Percentiles rank a stretch among this genome's conserved stretches.
Evolutionary conservation across 2,888 invertebrate genomes (phyloP).

Genomic region (Phorcus lineatus): DNA sequence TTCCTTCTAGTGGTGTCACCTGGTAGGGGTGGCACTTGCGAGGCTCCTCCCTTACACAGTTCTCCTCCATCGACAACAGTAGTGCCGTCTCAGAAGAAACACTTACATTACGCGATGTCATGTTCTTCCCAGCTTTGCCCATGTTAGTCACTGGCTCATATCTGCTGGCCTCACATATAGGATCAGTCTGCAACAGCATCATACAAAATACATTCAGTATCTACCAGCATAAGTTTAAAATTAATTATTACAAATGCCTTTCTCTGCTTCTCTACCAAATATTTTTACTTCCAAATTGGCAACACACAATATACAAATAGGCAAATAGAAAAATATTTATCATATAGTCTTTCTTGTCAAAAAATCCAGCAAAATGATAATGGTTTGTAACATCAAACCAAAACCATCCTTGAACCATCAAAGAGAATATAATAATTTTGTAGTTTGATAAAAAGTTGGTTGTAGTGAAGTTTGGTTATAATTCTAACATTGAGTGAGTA

Average conservation of each 20-base stretch:
- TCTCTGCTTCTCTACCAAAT: too few species aligned
- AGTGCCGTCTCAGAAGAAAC: conserved; percentile 23
- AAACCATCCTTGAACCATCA: too few species aligned
- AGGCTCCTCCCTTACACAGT: not conserved
- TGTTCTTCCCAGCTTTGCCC: not conserved
- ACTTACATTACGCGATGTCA: conserved; percentile 1
- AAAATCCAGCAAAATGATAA: too few species aligned
- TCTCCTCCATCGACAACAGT: conserved; percentile 20
- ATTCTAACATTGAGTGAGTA: too few species aligned
- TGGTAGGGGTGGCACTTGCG: not conserved
- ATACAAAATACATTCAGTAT: not conserved
- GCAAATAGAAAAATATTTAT: too few species aligned
- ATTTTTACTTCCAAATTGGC: not conserved
- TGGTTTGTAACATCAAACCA: too few species aligned
- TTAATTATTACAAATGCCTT: too few species aligned
- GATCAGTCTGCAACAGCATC: conserved; percentile 11
- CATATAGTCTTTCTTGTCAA: too few species aligned
- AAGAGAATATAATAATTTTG: too few species aligned
- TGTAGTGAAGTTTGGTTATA: too few species aligned
- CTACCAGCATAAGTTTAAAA: too few species aligned
- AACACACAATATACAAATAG: not conserved
- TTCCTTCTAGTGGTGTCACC: not conserved
- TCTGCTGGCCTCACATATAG: not conserved
- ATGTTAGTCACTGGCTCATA: conserved; percentile 17
- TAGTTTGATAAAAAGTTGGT: too few species aligned